These are phyloP conservation scores for Hassar affinis DNA, from an alignment of 2,113 vertebrate species.

Conservation along the genomic window DNA sequence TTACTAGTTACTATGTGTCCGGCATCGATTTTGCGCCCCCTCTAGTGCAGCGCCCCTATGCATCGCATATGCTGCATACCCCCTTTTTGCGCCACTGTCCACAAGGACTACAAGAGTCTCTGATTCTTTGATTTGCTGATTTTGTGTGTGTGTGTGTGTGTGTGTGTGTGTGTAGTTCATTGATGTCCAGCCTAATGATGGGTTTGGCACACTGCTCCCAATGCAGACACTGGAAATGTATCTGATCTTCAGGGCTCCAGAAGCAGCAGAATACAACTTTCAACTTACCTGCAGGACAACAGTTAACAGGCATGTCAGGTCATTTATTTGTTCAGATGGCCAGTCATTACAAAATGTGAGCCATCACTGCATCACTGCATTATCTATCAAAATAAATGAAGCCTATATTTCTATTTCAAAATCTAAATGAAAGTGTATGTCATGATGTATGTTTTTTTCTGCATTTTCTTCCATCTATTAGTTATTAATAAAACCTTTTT, in stretches of 20 bases:
- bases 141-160: conserved; percentile 12
- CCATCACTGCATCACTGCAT: background rate
- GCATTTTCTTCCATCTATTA: no score
- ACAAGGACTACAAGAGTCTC: background rate
- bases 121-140: conserved; percentile 13
- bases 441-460: no score
- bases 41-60: no score
- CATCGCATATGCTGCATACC: no score
- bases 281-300: conserved; percentile 83
- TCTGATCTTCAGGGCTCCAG: conserved; percentile 82
- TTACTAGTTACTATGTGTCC: no score
- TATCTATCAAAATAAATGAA: background rate
- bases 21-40: no score
- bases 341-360: background rate
- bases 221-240: conserved; percentile 80
- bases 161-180: conserved; percentile 72
- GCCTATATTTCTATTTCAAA: background rate
- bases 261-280: conserved; percentile 80
- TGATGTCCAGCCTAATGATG: conserved; percentile 86
- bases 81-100: no score
- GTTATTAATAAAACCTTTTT: background rate
- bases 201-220: conserved; percentile 85
- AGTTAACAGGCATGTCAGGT: conserved; percentile 78
- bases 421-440: background rate
- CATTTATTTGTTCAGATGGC: background rate